Evolutionary conservation across 1,140 invertebrate genomes (phyloP).

Genomic region (Drosophila bocqueti): DNA sequence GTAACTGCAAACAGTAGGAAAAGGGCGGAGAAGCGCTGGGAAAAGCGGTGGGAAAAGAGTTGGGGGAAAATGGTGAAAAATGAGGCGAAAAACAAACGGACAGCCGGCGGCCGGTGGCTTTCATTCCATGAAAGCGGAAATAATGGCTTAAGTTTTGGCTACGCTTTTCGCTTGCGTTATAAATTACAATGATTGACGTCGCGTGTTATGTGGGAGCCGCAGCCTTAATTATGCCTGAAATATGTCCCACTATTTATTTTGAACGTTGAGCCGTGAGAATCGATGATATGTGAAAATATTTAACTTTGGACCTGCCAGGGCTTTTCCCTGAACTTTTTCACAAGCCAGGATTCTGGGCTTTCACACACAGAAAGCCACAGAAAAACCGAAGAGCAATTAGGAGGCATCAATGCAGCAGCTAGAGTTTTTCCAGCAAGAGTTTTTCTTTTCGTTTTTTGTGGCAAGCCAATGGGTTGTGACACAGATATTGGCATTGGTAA

Average conservation of each 20-base stretch:
- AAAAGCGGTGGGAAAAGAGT: background rate
- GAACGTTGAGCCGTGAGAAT: constrained; percentile 14
- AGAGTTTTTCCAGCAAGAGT: background rate
- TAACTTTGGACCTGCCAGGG: constrained; percentile 4
- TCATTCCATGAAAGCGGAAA: constrained; percentile 64
- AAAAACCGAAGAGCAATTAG: constrained; percentile 34
- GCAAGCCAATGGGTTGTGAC: constrained; percentile 23
- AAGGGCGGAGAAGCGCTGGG: background rate
- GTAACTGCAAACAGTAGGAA: constrained; percentile 30
- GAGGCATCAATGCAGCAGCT: constrained; percentile 12
- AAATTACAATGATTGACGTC: constrained; percentile 76
- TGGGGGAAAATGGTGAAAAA: constrained; percentile 6
- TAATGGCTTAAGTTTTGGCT: constrained; percentile 68
- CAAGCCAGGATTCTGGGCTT: constrained; percentile 6
- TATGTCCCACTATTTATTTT: constrained; percentile 49
- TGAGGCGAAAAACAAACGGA: constrained; percentile 22
- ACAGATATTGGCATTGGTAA: constrained; percentile 11
- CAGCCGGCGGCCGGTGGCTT: constrained; percentile 33
- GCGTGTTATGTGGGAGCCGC: constrained; percentile 30
- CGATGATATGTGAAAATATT: constrained; percentile 28
- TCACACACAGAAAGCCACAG: background rate
- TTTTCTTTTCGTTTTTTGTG: constrained; percentile 14
- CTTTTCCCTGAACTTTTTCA: background rate
- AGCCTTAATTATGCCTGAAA: constrained; percentile 48
- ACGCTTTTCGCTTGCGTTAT: constrained; percentile 48